These are phyloP conservation scores for Autographa gamma DNA, from an alignment of 2,888 invertebrate genomes.

Conservation along the genomic window DNA sequence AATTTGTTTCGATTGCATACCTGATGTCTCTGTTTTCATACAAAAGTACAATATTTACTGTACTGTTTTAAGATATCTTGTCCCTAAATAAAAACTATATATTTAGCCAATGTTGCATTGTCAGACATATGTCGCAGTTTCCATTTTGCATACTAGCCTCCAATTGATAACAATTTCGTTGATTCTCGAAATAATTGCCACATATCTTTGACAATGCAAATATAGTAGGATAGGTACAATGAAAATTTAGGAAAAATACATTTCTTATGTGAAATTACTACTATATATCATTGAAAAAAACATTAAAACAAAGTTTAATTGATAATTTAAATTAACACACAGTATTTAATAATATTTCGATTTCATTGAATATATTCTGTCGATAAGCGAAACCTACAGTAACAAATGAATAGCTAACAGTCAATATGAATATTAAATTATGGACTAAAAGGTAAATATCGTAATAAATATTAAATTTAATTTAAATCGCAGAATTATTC, in stretches of 20 bases:
- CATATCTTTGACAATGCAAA: constrained; percentile 33
- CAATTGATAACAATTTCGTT: neutral
- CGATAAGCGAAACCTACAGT: constrained; percentile 51
- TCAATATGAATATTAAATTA: constrained; percentile 43
- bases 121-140: constrained; percentile 14
- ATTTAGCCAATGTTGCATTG: constrained; percentile 26
- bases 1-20: too few species aligned
- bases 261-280: constrained; percentile 33
- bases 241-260: constrained; percentile 42
- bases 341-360: constrained; percentile 13
- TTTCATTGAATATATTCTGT: constrained; percentile 31
- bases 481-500: constrained; percentile 57
- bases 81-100: neutral
- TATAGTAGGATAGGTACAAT: constrained; percentile 24
- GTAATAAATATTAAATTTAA: constrained; percentile 48
- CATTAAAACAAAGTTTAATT: constrained; percentile 34
- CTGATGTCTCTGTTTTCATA: neutral
- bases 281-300: constrained; percentile 23
- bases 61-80: neutral
- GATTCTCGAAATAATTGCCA: constrained; percentile 8
- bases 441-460: constrained; percentile 41
- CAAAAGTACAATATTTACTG: neutral
- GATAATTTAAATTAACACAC: constrained; percentile 29
- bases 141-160: neutral
- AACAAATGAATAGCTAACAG: constrained; percentile 45